Conservation (phyloP, 2,113 vertebrate species). For the Glaucidium brasilianum region DNA sequence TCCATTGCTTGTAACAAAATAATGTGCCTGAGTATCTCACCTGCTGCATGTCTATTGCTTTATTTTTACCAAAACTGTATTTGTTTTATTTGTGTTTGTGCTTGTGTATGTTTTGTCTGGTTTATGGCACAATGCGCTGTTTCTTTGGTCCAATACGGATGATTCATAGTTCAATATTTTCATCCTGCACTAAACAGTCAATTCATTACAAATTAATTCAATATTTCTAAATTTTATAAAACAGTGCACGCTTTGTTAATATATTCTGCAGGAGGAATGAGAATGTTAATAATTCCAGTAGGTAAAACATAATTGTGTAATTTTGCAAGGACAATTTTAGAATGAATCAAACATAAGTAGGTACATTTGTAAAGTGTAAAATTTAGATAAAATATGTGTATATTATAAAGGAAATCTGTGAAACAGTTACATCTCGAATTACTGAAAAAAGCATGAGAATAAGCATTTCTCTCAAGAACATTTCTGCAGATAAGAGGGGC, state of each 20-base stretch:
- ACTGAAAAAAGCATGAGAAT: not conserved
- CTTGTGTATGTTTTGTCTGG: not conserved
- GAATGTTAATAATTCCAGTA: not conserved
- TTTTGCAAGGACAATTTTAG: conserved; percentile 5
- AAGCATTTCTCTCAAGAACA: not conserved
- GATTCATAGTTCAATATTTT: conserved; percentile 13
- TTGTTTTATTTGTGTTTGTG: not conserved
- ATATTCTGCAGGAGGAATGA: not conserved
- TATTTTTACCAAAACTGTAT: not conserved
- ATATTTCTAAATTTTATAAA: not conserved
- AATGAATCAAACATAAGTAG: not conserved
- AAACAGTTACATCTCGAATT: not conserved
- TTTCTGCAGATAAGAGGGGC: not conserved
- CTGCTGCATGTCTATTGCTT: not conserved
- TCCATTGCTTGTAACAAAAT: not conserved
- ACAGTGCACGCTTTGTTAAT: not conserved
- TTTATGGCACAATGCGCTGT: not conserved
- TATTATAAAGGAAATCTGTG: not conserved
- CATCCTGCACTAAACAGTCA: not conserved
- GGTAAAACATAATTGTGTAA: not conserved
- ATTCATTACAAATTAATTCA: conserved; percentile 26
- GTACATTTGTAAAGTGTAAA: not conserved
- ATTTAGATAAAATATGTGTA: not conserved
- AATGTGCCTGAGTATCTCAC: not conserved
- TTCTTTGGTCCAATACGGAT: not conserved